These are phyloP conservation scores for Abscondita cerata DNA, from an alignment of 2,888 invertebrate genomes.

Conservation along the genomic window DNA sequence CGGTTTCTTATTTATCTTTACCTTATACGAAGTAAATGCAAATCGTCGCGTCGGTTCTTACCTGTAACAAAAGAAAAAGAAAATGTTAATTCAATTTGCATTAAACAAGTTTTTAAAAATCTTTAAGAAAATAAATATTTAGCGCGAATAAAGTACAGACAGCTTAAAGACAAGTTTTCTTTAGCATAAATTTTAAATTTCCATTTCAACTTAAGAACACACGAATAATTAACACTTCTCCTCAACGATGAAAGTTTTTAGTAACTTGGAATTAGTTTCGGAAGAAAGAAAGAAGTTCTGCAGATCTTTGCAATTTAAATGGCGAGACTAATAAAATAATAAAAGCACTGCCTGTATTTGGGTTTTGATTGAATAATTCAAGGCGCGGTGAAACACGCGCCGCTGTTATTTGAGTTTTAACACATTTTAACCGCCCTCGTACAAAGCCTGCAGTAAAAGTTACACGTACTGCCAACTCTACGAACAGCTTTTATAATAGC, in stretches of 20 bases:
- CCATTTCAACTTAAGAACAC: slow-evolving; percentile 37
- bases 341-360: slow-evolving; percentile 46
- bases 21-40: no score
- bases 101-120: background rate
- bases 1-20: no score
- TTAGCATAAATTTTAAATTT: slow-evolving; percentile 31
- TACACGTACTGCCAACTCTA: slow-evolving; percentile 41
- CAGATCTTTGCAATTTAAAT: slow-evolving; percentile 47
- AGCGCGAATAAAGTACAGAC: slow-evolving; percentile 21
- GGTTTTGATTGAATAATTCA: slow-evolving; percentile 50
- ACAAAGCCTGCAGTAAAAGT: slow-evolving; percentile 33
- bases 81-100: background rate
- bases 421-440: slow-evolving; percentile 45
- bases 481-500: slow-evolving; percentile 33
- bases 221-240: slow-evolving; percentile 49
- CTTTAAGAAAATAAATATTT: slow-evolving; percentile 8
- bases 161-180: slow-evolving; percentile 31
- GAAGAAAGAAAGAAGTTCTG: slow-evolving; percentile 43
- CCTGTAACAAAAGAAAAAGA: slow-evolving; percentile 16
- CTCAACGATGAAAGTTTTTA: slow-evolving; percentile 46
- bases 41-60: no score
- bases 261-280: slow-evolving; percentile 47
- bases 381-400: slow-evolving; percentile 44
- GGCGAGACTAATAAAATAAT: slow-evolving; percentile 51
- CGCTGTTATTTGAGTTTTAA: slow-evolving; percentile 48